phyloP scores from a whole-genome alignment of 2,113 vertebrate genomes.

The Seriola rivoliana region DNA sequence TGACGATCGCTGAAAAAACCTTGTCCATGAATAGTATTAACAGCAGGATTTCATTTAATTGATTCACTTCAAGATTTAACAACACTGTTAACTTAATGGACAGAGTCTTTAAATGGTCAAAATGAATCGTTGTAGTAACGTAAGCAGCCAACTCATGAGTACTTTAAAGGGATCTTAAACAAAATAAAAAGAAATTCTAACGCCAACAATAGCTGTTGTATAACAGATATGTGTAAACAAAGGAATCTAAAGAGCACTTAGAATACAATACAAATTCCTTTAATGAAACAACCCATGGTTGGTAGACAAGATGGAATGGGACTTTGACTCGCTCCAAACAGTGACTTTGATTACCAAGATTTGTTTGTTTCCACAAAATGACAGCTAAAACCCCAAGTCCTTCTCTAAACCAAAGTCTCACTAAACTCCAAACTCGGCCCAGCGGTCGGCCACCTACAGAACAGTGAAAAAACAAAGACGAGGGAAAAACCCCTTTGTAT shows the following conservation, averaged over 20 bases:
- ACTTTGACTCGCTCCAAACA: constrained; percentile 72
- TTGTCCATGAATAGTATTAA: background rate
- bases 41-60: background rate
- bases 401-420: constrained; percentile 72
- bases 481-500: constrained; percentile 67
- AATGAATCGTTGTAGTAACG: background rate
- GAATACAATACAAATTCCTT: constrained; percentile 58
- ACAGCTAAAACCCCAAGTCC: constrained; percentile 76
- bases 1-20: background rate
- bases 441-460: constrained; percentile 76
- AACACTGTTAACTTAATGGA: background rate
- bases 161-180: constrained; percentile 3
- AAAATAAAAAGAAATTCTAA: constrained; percentile 6
- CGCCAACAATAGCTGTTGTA: constrained; percentile 18
- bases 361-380: constrained; percentile 81
- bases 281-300: constrained; percentile 60
- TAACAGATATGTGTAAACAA: constrained; percentile 49
- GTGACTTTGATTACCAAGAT: constrained; percentile 76
- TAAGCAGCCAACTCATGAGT: background rate
- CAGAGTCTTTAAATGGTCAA: background rate
- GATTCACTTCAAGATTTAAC: background rate
- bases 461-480: constrained; percentile 47
- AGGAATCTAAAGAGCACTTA: constrained; percentile 52
- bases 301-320: constrained; percentile 59
- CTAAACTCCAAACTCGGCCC: constrained; percentile 61